These are phyloP conservation scores for Drosophila mayaguana DNA, from an alignment of 2,888 invertebrate species.

Conservation along the genomic window DNA sequence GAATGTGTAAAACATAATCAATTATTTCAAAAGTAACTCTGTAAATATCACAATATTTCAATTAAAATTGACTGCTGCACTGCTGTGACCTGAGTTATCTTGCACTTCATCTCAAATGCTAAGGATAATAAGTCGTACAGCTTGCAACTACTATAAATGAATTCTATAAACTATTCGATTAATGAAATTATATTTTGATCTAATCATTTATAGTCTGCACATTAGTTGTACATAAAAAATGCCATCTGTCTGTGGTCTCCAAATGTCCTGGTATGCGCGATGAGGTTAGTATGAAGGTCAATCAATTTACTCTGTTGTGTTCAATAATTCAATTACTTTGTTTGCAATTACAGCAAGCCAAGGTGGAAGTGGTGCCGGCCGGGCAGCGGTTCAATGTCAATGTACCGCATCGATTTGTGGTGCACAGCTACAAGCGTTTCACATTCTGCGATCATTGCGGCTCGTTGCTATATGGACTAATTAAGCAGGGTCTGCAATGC, in stretches of 20 bases:
- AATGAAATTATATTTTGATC: constrained; percentile 46
- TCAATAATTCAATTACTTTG: constrained; percentile 3
- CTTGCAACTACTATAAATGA: constrained; percentile 5
- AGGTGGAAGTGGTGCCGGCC: constrained; percentile 87
- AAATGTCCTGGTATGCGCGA: constrained; percentile 99
- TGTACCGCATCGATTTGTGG: constrained; percentile 97
- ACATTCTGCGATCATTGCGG: constrained; percentile 99
- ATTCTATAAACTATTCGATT: constrained; percentile 25
- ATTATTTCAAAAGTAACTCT: constrained; percentile 39
- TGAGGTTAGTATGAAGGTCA: constrained; percentile 86
- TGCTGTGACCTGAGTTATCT: constrained; percentile 39
- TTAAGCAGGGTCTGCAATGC: constrained; percentile 98
- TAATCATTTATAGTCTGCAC: constrained; percentile 93
- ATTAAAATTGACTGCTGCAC: constrained; percentile 31
- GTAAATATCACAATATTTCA: constrained; percentile 46
- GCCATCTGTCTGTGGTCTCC: constrained; percentile 98
- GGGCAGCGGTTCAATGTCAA: constrained; percentile 98
- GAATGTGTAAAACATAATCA: constrained; percentile 46
- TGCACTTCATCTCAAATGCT: constrained; percentile 24
- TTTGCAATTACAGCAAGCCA: constrained; percentile 83
- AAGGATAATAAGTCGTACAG: constrained; percentile 14
- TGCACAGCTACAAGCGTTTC: constrained; percentile 98
- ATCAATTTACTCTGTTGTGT: neutral
- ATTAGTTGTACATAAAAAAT: constrained; percentile 99
- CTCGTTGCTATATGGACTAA: constrained; percentile 97